phyloP scores from a whole-genome alignment of 1,140 invertebrate species.

The Neodiprion pinetum region DNA sequence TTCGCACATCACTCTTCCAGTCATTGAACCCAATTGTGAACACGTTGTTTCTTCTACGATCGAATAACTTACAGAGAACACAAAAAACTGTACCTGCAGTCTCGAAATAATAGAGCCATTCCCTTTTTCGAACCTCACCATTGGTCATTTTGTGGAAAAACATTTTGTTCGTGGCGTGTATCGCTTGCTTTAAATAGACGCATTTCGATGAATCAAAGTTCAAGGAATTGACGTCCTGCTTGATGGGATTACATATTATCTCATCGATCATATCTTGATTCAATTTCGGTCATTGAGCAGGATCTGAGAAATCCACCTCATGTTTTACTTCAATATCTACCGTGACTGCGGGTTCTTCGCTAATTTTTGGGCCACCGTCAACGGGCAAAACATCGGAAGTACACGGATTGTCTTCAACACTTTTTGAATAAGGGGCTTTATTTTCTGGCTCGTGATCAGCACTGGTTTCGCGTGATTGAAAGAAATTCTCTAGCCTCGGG shows the following conservation, averaged over 20 bases:
- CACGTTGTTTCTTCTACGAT: neutral
- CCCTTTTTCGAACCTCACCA: slow-evolving; percentile 1
- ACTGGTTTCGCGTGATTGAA: slow-evolving; percentile 3
- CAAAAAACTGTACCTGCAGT: neutral
- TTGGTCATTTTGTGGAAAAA: slow-evolving; percentile 4
- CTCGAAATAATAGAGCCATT: neutral
- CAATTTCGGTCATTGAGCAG: neutral
- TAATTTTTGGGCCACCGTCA: neutral
- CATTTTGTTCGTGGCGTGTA: neutral
- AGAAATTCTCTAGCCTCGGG: neutral
- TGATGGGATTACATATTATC: neutral
- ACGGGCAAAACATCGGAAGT: neutral
- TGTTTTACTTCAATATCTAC: neutral
- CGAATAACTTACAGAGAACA: neutral
- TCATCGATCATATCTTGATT: neutral
- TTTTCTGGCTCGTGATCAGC: neutral
- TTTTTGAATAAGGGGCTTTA: neutral
- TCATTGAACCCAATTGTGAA: neutral
- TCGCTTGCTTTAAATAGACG: slow-evolving; percentile 7
- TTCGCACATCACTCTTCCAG: neutral
- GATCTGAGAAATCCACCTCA: neutral
- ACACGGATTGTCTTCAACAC: neutral
- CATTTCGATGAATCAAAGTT: neutral
- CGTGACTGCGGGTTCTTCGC: neutral
- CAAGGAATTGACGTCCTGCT: neutral